phyloP scores from a whole-genome alignment of 2,113 vertebrate species.

The human region DNA sequence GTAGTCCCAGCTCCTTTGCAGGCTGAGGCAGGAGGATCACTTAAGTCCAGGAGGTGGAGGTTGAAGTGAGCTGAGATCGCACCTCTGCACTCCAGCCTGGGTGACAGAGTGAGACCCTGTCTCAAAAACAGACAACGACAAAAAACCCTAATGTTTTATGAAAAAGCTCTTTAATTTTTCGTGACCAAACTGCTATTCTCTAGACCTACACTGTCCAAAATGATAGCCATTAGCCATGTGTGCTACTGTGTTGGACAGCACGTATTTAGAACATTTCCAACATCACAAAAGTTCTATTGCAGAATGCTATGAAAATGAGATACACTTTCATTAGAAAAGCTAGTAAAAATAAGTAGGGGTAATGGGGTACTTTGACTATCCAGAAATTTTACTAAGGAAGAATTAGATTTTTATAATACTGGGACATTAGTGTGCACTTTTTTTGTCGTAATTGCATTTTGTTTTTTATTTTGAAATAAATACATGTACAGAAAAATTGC shows the following conservation, averaged over 20 bases:
- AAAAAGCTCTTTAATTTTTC: not conserved
- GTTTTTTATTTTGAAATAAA: constrained; percentile 34
- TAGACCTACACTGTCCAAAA: not conserved
- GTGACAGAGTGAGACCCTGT: no score
- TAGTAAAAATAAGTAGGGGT: not conserved
- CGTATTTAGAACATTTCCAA: not conserved
- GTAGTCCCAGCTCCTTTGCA: no score
- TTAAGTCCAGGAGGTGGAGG: no score
- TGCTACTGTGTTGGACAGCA: not conserved
- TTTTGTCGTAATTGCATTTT: not conserved
- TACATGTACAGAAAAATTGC: not conserved
- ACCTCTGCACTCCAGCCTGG: no score
- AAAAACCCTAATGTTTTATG: not conserved
- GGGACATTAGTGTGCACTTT: not conserved
- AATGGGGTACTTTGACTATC: not conserved
- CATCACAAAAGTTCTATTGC: not conserved
- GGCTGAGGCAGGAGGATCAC: no score
- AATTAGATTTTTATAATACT: not conserved
- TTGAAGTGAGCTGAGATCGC: no score
- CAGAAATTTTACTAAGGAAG: constrained; percentile 10
- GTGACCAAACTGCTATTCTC: not conserved
- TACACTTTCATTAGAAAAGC: not conserved
- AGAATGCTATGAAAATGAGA: not conserved
- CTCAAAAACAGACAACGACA: not conserved
- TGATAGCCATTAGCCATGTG: not conserved